Base-by-base conservation (phyloP, 1,140 invertebrate species). In the Drosophila nebulosa region DNA sequence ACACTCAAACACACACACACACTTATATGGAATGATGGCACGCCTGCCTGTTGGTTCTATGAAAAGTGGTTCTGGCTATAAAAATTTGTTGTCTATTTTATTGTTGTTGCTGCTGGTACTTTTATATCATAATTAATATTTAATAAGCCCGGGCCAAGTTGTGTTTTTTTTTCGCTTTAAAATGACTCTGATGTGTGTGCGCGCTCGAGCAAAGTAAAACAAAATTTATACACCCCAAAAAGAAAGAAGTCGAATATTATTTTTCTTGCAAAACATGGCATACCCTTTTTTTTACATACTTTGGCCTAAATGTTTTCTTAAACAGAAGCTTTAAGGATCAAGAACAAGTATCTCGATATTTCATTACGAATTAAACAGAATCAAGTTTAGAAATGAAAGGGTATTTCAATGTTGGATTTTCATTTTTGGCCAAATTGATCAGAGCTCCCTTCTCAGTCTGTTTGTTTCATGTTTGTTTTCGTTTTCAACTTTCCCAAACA, bases 51-150 rank as follows among this genome's bases (percentile, higher is more conserved):
- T 80, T 85, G 77, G 80, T 76, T 84, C 64, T 46, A 52, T 27
- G 16, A 60, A 73, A 69, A 75, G 81, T 88, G 78, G 83, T 72
- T 86, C 69, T 78, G 56, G 64, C 81, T 83, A 88, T 85, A 88
- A 81, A 81, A 78, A 39, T 36, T 50, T 64, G 42, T 61, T 62
- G 35, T 75, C 72, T 66, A 73, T 69, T 68, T 67, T 81, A 68
- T 67, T 76, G 50, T 61, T 58, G 60, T 26, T 60, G 10, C 64
- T 74, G 52, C 24, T 57, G 59, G 27, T 65, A 59, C 55, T 69
- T 69, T 64, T 63, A 59, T 61, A 62, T 59, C 78, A 88, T 83
- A 88, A 88, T 88, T 89, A 88, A 88, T 88, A 88, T 88, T 88
- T 88, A 88, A 88, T 81, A 88, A 83, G 83, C 63, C 22, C 57